phyloP scores from a whole-genome alignment of 2,797 vertebrate genomes.

The Muraenolepis orangiensis region DNA sequence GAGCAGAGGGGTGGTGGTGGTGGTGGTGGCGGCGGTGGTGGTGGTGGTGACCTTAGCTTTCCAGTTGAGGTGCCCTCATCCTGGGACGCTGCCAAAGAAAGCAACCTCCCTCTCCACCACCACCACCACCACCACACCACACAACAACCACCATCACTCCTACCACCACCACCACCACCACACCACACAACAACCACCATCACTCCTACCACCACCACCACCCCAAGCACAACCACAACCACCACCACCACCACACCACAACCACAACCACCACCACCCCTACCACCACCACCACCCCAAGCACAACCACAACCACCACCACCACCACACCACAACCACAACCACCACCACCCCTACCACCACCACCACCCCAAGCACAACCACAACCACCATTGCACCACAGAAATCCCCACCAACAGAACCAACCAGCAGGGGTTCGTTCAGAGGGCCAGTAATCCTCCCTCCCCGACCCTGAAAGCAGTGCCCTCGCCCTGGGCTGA shows the following conservation, averaged over 20 bases:
- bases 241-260: too few relatives aligned
- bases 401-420: not conserved
- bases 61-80: slow-evolving; percentile 21
- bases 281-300: not conserved
- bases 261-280: not conserved
- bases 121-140: not conserved
- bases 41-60: slow-evolving; percentile 44
- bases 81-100: not conserved
- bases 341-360: not conserved
- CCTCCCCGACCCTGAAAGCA: not conserved
- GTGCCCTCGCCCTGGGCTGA: not conserved
- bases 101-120: not conserved
- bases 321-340: too few relatives aligned
- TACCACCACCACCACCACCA: not conserved
- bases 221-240: too few relatives aligned
- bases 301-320: not conserved
- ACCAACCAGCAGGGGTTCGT: not conserved
- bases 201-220: not conserved
- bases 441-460: too few relatives aligned
- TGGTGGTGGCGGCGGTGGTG: slow-evolving; percentile 8
- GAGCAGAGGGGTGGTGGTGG: not conserved
- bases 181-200: too few relatives aligned
- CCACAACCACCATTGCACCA: too few relatives aligned
- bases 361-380: not conserved
- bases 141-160: not conserved